Conservation (phyloP, 2,797 vertebrate genomes). For the Siniperca obscura region DNA sequence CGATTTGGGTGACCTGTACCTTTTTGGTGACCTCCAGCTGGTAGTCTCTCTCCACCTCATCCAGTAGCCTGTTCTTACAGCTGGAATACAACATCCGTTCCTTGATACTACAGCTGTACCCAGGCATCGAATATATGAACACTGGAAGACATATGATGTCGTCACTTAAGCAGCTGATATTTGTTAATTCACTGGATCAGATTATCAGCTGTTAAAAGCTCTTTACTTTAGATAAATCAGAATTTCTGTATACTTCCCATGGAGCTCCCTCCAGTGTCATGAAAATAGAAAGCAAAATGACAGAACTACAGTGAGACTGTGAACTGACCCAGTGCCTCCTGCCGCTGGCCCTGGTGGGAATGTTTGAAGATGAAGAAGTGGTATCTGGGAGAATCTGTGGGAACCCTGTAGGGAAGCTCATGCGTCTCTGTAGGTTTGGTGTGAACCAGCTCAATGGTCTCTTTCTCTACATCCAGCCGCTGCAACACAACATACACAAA, state of each 20-base stretch:
- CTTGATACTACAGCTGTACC: conserved; percentile 98
- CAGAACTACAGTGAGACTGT: background rate
- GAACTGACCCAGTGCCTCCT: conserved; percentile 95
- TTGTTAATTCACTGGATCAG: background rate
- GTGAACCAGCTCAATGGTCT: conserved; percentile 96
- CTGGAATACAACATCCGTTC: conserved; percentile 99
- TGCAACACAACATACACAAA: conserved; percentile 58
- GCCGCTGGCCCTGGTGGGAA: conserved; percentile 92
- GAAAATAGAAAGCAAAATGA: background rate
- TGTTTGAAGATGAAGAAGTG: conserved; percentile 98
- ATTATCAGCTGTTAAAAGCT: background rate
- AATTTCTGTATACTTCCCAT: background rate
- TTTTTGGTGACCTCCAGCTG: conserved; percentile 96
- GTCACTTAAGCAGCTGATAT: background rate
- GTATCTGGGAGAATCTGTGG: conserved; percentile 93
- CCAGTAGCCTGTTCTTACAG: conserved; percentile 97
- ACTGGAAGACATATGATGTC: conserved; percentile 82
- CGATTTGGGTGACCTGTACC: conserved; percentile 78
- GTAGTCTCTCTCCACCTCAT: conserved; percentile 95
- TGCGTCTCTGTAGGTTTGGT: conserved; percentile 92
- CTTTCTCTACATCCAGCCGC: conserved; percentile 92
- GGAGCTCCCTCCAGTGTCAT: background rate
- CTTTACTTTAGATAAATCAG: background rate
- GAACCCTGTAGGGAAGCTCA: conserved; percentile 93
- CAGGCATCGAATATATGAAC: conserved; percentile 99